Evolutionary conservation across 2,113 vertebrate species (phyloP), one percentile per base, ranked within the genome.

Genomic region (Mus pahari): DNA sequence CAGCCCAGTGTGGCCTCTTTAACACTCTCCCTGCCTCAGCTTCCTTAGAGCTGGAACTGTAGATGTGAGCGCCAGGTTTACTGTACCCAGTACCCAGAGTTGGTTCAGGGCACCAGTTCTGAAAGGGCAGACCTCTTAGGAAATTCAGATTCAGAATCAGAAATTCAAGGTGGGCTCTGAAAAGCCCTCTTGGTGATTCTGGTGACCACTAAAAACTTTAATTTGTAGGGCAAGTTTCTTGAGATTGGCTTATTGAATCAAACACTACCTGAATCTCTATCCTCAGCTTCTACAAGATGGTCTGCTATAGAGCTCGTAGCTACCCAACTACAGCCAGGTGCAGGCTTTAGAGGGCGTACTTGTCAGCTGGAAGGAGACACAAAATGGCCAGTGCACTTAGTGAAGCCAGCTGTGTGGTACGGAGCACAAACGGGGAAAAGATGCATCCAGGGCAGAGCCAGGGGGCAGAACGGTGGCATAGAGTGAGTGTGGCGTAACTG

Each of bases 51-150:
- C 66, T 53, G 11, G 5, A 48, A 53, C 31, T 71, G 7, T 12
- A 70, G 66, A 10, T 70, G 64, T n/a, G 45, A 53, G 28, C 19
- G 12, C 31, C 62, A n/a, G 2, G 64, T 24, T 36, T n/a, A 17
- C 22, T 39, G 48, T 53, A 10, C 26, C 55, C 70, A 28, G 48
- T 53, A 10, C 26, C 55, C 70, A 28, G 24, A 71, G 19, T 78
- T 86, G 75, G 89, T 89, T 89, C n/a, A 84, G 28, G 82, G n/a
- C 31, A 5, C 26, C n/a, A 45, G n/a, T 94, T 88, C 33, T 84
- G 64, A 89, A 50, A 84, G 39, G 42, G 10, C 60, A 31, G 31
- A 26, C 22, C 58, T 66, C 62, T 24, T 45, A 45, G 33, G 77
- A 92, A 77, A 71, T 5, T 16, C 39, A 66, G 1, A n/a, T 70